phyloP scores from a whole-genome alignment of 2,113 vertebrate genomes.

The Dasypus novemcinctus region DNA sequence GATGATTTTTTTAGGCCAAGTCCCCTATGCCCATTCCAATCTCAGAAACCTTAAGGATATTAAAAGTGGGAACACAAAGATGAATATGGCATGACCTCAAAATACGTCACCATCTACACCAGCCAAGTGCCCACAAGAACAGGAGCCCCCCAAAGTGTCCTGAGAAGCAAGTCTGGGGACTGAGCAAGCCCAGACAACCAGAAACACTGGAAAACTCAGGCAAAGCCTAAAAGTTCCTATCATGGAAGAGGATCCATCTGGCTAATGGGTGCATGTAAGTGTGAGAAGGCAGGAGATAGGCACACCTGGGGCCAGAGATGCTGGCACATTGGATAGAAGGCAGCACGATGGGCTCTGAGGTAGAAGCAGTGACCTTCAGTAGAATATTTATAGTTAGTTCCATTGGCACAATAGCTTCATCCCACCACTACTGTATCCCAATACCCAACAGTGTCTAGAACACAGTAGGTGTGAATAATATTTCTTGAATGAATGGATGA shows the following conservation, averaged over 20 bases:
- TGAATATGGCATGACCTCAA: not conserved
- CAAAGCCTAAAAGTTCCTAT: not conserved
- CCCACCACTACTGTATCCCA: not conserved
- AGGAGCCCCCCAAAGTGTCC: not conserved
- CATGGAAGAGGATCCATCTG: not conserved
- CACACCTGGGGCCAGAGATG: rapidly evolving
- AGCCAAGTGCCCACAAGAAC: not conserved
- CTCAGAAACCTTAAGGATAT: not conserved
- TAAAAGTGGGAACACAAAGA: not conserved
- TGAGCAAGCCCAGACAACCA: not conserved
- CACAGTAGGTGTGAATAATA: not conserved
- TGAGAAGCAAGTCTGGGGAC: not conserved
- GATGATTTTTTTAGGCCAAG: not conserved
- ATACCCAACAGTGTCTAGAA: not conserved
- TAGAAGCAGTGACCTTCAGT: not conserved
- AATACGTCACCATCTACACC: not conserved
- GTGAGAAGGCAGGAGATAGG: not conserved
- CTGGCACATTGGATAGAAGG: not conserved
- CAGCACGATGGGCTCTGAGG: not conserved
- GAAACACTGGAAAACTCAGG: not conserved
- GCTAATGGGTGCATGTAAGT: not conserved
- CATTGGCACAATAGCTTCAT: not conserved
- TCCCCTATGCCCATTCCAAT: not conserved
- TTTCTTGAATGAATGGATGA: not conserved
- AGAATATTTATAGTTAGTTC: not conserved